Evolutionary conservation across 2,888 invertebrate species (phyloP), one percentile per base, ranked within the genome.

Genomic region (Monoplex corrugatus): DNA sequence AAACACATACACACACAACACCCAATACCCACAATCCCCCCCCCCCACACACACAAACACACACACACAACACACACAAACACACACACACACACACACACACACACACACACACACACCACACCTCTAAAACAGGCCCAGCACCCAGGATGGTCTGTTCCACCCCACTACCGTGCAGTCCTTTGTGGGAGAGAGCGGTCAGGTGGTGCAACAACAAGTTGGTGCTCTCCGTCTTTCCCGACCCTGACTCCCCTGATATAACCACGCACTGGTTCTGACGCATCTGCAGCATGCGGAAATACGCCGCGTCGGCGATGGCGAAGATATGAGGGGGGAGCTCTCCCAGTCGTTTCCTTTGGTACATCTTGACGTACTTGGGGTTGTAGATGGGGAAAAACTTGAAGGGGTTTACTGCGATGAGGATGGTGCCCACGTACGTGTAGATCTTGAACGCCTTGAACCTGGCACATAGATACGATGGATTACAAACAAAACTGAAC

Each of bases 291-390:
- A 99, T 99, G 96, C 98, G 98, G 96, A 98, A 98, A 96, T 98
- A 99, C 43, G 98, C 98, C 32, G 98, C 98, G 96, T 98, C 98
- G 13, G 98, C 98, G 84, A 99, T 98, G 88, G 99, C 99, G 97
- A 99, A 99, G 95, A 99, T 98, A 96, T 99, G 99, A 82, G 99
- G 99, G 75, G 99, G 99, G 93, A 99, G 97, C 95, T 98, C 98
- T 45, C 98, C 98, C 93, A 98, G 97, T 94, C 98, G 97, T 95
- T 98, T 97, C 96, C 98, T 98, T 96, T 99, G 99, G 96, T 99
- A 99, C 93, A 99, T 96, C 96, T 98, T 98, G 93, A 99, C 99
- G 97, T 98, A 99, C 96, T 99, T 99, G 84, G 99, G 99, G 96
- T 99, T 99, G 97, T 99, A 99, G 93, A 99, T 99, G 40, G 99